A percentile compares a stretch with the other conserved stretches of the same genome.
phyloP scores from a whole-genome alignment of 2,113 vertebrate genomes.

The Lasiurus cinereus region DNA sequence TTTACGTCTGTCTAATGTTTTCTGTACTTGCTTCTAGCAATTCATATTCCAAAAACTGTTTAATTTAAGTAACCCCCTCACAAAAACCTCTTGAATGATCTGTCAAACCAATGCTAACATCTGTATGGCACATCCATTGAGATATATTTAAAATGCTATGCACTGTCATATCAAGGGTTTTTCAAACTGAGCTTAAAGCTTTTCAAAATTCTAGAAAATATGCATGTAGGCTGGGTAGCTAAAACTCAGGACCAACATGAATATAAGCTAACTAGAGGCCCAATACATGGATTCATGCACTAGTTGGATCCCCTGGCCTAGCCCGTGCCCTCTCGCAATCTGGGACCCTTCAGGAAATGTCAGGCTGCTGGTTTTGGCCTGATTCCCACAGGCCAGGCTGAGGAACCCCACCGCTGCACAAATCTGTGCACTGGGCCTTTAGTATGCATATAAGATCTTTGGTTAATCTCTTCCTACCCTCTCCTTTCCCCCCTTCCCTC shows the following conservation, averaged over 20 bases:
- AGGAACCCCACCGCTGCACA: no score
- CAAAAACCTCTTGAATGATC: background rate
- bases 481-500: no score
- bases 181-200: constrained; percentile 14
- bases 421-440: no score
- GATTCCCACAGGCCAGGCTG: no score
- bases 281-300: no score
- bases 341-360: no score
- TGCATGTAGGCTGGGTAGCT: background rate
- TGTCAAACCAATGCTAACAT: background rate
- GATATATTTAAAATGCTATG: background rate
- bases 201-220: constrained; percentile 56
- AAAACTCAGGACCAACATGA: background rate
- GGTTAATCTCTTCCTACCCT: no score
- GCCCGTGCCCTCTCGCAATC: no score
- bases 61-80: background rate
- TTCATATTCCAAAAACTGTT: constrained; percentile 14
- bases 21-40: background rate
- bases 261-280: background rate
- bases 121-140: background rate
- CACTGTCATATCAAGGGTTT: background rate
- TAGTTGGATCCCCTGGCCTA: no score
- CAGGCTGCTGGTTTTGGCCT: no score
- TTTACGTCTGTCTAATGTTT: background rate
- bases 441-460: no score